These are phyloP conservation scores for Zelostemma sp. DNA, from an alignment of 1,140 invertebrate species.

Conservation along the genomic window DNA sequence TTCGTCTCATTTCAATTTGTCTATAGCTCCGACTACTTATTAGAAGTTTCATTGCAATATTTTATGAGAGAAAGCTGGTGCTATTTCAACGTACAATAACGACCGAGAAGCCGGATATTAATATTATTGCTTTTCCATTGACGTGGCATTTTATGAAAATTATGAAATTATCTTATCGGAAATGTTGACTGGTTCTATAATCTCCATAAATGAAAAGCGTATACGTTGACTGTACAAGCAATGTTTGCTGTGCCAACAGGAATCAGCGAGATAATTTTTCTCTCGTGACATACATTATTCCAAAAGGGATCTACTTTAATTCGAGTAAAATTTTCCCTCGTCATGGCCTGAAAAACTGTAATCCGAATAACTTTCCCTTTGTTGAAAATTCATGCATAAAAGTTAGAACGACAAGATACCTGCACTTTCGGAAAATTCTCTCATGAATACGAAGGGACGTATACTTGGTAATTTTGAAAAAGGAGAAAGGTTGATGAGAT, in stretches of 20 bases:
- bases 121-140: background rate
- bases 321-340: background rate
- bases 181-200: too few species aligned
- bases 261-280: too few species aligned
- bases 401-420: background rate
- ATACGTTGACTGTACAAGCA: too few species aligned
- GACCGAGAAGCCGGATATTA: background rate
- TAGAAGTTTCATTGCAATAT: background rate
- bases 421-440: background rate
- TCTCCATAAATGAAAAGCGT: too few species aligned
- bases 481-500: constrained; percentile 13
- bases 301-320: too few species aligned
- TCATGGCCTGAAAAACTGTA: background rate
- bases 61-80: too few species aligned
- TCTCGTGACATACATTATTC: too few species aligned
- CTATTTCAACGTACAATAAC: too few species aligned
- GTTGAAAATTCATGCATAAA: background rate
- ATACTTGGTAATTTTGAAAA: too few species aligned
- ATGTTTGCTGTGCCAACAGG: too few species aligned
- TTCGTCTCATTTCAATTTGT: background rate
- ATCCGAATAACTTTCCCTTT: background rate
- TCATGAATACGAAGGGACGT: constrained; percentile 17
- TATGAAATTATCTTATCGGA: too few species aligned
- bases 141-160: too few species aligned
- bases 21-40: background rate